These are phyloP conservation scores for Lithophane ornitopus DNA, from an alignment of 2,888 invertebrate genomes.

Conservation along the genomic window DNA sequence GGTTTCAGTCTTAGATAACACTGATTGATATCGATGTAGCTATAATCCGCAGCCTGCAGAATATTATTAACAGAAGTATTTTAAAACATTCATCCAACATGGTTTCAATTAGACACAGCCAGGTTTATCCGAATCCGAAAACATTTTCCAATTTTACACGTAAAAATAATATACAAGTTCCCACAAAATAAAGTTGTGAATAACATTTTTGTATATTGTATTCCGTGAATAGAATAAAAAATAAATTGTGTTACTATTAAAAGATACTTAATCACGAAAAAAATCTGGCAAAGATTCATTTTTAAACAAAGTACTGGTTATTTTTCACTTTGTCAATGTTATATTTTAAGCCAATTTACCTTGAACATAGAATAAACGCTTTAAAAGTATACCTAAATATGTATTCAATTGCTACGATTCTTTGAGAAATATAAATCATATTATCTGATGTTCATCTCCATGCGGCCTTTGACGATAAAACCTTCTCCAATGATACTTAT, in stretches of 20 bases:
- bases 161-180: slow-evolving; percentile 21
- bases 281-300: slow-evolving; percentile 39
- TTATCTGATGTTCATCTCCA: slow-evolving; percentile 72
- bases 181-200: slow-evolving; percentile 9
- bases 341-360: slow-evolving; percentile 42
- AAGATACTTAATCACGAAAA: slow-evolving; percentile 20
- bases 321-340: slow-evolving; percentile 45
- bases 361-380: slow-evolving; percentile 48
- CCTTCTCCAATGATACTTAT: slow-evolving; percentile 70
- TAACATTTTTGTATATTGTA: neutral
- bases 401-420: slow-evolving; percentile 56
- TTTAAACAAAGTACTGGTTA: slow-evolving; percentile 45
- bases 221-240: slow-evolving; percentile 23
- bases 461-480: slow-evolving; percentile 73
- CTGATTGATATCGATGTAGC: neutral
- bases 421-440: slow-evolving; percentile 69
- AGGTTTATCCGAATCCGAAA: slow-evolving; percentile 12
- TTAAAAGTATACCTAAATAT: slow-evolving; percentile 50
- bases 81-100: slow-evolving; percentile 28
- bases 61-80: slow-evolving; percentile 7
- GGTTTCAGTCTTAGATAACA: neutral
- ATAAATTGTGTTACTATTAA: slow-evolving; percentile 24
- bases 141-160: slow-evolving; percentile 16
- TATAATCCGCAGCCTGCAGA: neutral
- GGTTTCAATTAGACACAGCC: slow-evolving; percentile 32